phyloP scores from a whole-genome alignment of 2,113 vertebrate genomes.

The Sylvietta virens region DNA sequence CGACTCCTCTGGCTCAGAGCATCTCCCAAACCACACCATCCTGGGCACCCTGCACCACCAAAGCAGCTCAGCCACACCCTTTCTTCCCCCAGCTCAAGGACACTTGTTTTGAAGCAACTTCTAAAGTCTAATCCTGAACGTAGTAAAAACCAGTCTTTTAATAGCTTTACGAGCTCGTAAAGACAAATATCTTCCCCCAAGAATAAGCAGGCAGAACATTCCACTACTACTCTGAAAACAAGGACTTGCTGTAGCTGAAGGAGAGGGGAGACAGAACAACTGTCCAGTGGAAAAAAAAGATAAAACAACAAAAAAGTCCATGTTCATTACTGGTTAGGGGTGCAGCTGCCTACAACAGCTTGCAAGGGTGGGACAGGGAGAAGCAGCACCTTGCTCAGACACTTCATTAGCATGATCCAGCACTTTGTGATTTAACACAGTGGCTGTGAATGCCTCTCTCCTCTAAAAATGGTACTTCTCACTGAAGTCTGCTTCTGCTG shows the following conservation, averaged over 20 bases:
- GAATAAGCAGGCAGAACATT: slow-evolving; percentile 30
- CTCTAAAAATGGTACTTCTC: neutral
- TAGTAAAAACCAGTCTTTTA: slow-evolving; percentile 17
- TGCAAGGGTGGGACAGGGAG: neutral
- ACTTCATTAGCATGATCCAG: neutral
- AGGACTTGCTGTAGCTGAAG: neutral
- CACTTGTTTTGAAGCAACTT: slow-evolving; percentile 4
- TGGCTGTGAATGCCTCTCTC: neutral
- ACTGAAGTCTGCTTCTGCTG: neutral
- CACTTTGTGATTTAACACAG: neutral
- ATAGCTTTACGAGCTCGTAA: slow-evolving; percentile 35
- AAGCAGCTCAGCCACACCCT: neutral
- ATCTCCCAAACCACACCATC: neutral
- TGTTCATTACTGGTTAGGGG: neutral
- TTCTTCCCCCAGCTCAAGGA: neutral
- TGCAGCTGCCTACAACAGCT: neutral
- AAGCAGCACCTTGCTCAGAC: neutral
- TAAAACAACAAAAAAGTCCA: neutral
- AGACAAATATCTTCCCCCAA: slow-evolving; percentile 6
- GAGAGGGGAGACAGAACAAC: neutral
- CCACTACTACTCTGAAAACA: neutral
- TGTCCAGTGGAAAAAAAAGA: neutral
- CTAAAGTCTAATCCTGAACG: neutral
- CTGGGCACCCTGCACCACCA: neutral
- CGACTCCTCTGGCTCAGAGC: neutral